Conservation (phyloP, 2,888 invertebrate genomes). For the Nebria brevicollis region DNA sequence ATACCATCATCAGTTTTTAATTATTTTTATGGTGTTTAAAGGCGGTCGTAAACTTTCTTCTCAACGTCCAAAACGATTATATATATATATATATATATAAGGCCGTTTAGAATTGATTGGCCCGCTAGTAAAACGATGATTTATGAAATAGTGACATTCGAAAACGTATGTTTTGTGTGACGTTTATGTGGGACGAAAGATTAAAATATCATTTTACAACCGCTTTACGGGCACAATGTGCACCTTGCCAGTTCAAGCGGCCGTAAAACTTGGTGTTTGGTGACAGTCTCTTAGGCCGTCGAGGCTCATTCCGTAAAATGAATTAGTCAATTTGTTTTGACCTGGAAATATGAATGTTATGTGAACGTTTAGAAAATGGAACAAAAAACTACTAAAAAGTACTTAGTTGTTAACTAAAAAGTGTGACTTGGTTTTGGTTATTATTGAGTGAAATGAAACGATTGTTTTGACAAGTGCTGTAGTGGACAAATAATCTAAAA, state of each 20-base stretch:
- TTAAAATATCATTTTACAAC: conserved; percentile 32
- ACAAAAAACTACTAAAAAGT: too few relatives aligned
- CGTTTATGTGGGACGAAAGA: conserved; percentile 20
- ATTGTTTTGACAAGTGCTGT: background rate
- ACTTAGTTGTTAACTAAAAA: too few relatives aligned
- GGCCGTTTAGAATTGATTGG: background rate
- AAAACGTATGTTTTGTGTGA: conserved; percentile 25
- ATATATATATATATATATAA: background rate
- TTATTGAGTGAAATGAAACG: background rate
- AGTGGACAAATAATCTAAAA: conserved; percentile 48
- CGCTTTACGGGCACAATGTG: conserved; percentile 17
- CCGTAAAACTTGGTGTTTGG: conserved; percentile 16
- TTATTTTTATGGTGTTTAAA: conserved; percentile 14
- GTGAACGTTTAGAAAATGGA: too few relatives aligned
- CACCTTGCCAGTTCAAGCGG: background rate
- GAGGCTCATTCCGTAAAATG: background rate
- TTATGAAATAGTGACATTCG: conserved; percentile 24
- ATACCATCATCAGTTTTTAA: background rate
- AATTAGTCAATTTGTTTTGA: background rate
- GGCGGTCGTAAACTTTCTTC: conserved; percentile 6
- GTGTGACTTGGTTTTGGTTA: too few relatives aligned
- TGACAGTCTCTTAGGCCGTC: background rate
- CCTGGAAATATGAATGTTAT: too few relatives aligned
- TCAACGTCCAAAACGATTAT: background rate
- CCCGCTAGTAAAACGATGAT: conserved; percentile 24